A percentile compares a stretch with the other conserved stretches of the same genome.
These are phyloP conservation scores for Dendrolimus kikuchii DNA, from an alignment of 1,140 invertebrate genomes.

Conservation along the genomic window DNA sequence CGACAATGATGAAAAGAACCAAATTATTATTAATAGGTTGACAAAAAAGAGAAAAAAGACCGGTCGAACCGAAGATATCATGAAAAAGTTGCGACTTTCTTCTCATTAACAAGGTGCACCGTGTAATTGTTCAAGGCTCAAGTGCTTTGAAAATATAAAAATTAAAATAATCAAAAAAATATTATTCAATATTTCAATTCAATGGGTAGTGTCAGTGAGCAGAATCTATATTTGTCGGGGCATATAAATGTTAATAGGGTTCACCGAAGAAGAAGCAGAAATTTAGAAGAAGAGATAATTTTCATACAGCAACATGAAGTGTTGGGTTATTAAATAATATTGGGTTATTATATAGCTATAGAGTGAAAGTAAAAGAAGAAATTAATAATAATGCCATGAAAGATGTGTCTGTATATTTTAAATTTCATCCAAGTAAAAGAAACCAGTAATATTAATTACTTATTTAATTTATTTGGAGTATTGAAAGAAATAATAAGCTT, in stretches of 20 bases:
- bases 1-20: no score
- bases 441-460: no score
- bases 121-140: conserved; percentile 3
- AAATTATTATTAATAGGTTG: no score
- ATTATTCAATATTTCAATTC: conserved; percentile 1
- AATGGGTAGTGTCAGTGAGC: conserved; percentile 2
- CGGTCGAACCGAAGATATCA: conserved; percentile 1
- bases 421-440: no score
- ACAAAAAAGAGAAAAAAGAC: background rate
- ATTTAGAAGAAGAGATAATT: background rate
- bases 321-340: no score
- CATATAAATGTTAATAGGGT: conserved; percentile 4
- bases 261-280: conserved; percentile 2
- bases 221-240: background rate
- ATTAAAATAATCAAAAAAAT: conserved; percentile 1
- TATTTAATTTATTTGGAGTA: no score
- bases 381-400: conserved; percentile 2
- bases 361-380: conserved; percentile 2
- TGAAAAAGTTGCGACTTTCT: background rate
- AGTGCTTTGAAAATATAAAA: conserved; percentile 4
- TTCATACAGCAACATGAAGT: no score
- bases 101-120: conserved; percentile 2
- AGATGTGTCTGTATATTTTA: conserved; percentile 1
- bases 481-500: no score
- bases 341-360: no score